These are phyloP conservation scores for Clunio marinus DNA, from an alignment of 2,888 invertebrate species.

Conservation along the genomic window DNA sequence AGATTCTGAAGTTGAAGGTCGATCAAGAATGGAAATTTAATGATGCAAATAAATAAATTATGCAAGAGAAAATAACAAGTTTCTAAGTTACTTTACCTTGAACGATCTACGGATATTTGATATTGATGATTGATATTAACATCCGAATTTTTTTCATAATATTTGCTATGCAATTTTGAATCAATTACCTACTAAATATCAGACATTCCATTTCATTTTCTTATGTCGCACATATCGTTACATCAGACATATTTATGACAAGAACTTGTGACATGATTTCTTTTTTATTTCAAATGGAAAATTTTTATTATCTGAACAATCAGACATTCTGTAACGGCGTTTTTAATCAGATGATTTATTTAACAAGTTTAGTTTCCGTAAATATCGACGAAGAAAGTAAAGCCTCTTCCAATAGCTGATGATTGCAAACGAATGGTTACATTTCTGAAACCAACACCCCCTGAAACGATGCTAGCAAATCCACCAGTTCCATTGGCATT, in stretches of 20 bases:
- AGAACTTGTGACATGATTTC: neutral
- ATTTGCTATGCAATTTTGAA: no score
- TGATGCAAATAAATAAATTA: no score
- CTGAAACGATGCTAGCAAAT: constrained; percentile 30
- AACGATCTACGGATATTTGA: no score
- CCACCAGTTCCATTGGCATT: constrained; percentile 36
- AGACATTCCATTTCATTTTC: neutral
- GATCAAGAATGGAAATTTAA: no score
- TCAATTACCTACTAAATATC: no score
- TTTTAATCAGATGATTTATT: neutral
- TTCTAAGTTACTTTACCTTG: no score
- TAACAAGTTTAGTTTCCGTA: constrained; percentile 12
- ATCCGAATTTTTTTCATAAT: no score
- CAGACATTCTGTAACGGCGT: neutral
- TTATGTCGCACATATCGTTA: neutral
- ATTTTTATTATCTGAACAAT: neutral
- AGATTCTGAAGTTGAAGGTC: no score
- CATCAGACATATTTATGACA: no score
- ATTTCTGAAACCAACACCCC: constrained; percentile 38
- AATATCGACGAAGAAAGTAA: constrained; percentile 35
- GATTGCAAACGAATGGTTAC: constrained; percentile 28
- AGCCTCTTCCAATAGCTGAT: constrained; percentile 35
- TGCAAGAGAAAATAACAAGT: no score
- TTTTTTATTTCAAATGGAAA: neutral
- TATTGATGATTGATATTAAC: no score